Conservation (phyloP, 2,888 invertebrate species). For the Adelphocoris suturalis region DNA sequence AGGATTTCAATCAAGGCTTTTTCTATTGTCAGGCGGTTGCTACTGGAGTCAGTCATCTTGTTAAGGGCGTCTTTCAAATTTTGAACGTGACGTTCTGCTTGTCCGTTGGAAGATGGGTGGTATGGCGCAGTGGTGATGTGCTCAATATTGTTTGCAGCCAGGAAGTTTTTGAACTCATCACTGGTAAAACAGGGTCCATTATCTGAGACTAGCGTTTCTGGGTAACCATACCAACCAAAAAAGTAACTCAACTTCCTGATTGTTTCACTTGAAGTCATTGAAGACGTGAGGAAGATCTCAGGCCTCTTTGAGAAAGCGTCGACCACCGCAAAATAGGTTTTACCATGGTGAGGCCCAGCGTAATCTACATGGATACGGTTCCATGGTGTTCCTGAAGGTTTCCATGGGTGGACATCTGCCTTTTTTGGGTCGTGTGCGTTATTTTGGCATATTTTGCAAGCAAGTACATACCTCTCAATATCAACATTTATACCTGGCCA, state of each 20-base stretch:
- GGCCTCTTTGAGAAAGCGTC: slow-evolving; percentile 23
- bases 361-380: slow-evolving; percentile 28
- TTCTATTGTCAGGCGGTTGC: too few species aligned
- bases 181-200: slow-evolving; percentile 48
- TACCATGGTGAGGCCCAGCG: slow-evolving; percentile 22
- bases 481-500: neutral
- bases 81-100: too few species aligned
- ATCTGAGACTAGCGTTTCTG: slow-evolving; percentile 37
- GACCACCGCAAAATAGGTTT: slow-evolving; percentile 1
- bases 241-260: neutral
- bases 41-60: too few species aligned
- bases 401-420: neutral
- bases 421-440: neutral
- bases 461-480: neutral
- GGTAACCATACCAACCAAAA: neutral
- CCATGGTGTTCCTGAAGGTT: slow-evolving; percentile 40
- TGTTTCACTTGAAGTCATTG: neutral
- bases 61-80: too few species aligned
- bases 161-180: slow-evolving; percentile 16
- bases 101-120: slow-evolving; percentile 44
- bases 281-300: neutral
- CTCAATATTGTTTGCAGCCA: neutral
- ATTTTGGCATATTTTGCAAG: neutral
- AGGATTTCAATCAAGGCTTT: too few species aligned
- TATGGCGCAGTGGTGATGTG: slow-evolving; percentile 37